These are phyloP conservation scores for Papilio gigon DNA, from an alignment of 2,888 invertebrate species.

Conservation along the genomic window DNA sequence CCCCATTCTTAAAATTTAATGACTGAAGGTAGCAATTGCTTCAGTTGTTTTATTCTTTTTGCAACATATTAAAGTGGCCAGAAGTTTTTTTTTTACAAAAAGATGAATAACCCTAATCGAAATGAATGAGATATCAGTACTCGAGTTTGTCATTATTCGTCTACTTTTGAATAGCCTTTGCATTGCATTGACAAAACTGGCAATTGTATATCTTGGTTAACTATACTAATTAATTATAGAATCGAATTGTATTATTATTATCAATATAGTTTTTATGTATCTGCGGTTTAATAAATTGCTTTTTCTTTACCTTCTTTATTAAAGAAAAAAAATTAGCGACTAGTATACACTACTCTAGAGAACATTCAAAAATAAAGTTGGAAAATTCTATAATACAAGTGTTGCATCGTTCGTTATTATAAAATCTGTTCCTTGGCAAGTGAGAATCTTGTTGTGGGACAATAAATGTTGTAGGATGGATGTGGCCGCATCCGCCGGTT, in stretches of 20 bases:
- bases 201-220: background rate
- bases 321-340: too few species aligned
- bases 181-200: background rate
- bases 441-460: constrained; percentile 1
- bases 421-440: constrained; percentile 9
- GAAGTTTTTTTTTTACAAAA: background rate
- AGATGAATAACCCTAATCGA: background rate
- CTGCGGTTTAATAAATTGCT: background rate
- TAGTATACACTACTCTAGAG: too few species aligned
- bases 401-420: background rate
- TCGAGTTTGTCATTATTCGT: background rate
- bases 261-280: background rate
- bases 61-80: background rate
- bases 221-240: background rate
- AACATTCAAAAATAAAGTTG: too few species aligned
- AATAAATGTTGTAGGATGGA: constrained; percentile 31
- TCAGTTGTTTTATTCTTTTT: background rate
- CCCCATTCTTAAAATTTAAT: background rate
- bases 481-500: constrained; percentile 41
- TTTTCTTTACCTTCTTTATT: background rate
- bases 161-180: background rate
- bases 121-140: constrained; percentile 1
- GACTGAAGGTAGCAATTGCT: background rate
- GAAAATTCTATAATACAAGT: too few species aligned
- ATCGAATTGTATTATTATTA: background rate